These are phyloP conservation scores for Australoheros scitulus DNA, from an alignment of 2,113 vertebrate genomes.

Conservation along the genomic window DNA sequence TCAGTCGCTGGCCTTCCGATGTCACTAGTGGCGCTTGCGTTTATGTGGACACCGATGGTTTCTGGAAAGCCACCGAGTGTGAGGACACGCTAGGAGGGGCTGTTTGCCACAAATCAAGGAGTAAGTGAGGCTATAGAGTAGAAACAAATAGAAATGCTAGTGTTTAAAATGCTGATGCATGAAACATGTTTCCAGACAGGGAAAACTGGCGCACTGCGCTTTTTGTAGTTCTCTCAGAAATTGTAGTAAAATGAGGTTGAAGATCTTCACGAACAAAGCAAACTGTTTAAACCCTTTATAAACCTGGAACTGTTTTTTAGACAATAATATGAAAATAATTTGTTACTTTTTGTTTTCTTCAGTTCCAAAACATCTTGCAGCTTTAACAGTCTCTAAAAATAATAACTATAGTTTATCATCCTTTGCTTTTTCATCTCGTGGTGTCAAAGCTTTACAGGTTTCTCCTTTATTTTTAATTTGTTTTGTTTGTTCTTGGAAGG, in stretches of 20 bases:
- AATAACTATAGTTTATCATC: neutral
- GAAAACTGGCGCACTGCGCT: neutral
- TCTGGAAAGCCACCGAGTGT: conserved; percentile 91
- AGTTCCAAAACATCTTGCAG: neutral
- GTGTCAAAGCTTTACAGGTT: neutral
- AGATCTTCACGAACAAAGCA: neutral
- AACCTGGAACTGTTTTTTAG: no score
- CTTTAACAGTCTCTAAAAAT: neutral
- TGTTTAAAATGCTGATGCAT: no score
- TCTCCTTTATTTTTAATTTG: no score
- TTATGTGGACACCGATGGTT: conserved; percentile 88
- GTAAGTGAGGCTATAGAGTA: conserved; percentile 70
- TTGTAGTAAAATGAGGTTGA: neutral
- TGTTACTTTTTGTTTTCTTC: neutral
- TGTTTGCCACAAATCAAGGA: conserved; percentile 86
- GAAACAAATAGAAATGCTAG: neutral
- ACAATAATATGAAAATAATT: neutral
- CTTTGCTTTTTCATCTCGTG: neutral
- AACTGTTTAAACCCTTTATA: neutral
- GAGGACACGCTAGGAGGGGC: conserved; percentile 82
- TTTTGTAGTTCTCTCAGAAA: neutral
- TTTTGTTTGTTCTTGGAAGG: no score
- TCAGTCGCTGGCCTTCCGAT: conserved; percentile 88
- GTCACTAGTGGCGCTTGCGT: conserved; percentile 83
- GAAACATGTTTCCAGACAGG: neutral